These are phyloP conservation scores for Sphyrna mokarran DNA, from an alignment of 2,113 vertebrate species.

Conservation along the genomic window DNA sequence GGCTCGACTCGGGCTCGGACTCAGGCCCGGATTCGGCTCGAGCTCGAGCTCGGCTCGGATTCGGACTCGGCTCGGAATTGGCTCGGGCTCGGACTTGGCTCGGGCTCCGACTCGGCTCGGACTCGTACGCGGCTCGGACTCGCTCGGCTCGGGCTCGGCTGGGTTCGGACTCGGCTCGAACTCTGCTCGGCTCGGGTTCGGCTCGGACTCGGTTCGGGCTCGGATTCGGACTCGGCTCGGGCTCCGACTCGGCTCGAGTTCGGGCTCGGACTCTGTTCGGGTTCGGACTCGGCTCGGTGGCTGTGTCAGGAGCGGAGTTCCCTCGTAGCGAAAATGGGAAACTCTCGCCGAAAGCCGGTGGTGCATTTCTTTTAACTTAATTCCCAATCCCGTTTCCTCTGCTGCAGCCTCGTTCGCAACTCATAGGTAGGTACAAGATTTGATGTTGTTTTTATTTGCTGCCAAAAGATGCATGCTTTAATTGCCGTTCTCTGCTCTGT, in stretches of 20 bases:
- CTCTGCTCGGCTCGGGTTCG: too few species aligned
- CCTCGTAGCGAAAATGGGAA: not conserved
- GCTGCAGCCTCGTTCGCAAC: not conserved
- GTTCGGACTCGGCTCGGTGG: too few species aligned
- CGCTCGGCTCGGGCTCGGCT: too few species aligned
- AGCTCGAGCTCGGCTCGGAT: too few species aligned
- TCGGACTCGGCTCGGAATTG: not conserved
- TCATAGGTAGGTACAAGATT: not conserved
- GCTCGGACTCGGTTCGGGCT: too few species aligned
- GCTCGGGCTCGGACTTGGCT: too few species aligned
- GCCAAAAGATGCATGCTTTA: not conserved
- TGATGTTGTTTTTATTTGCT: not conserved
- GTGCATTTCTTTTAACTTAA: constrained; percentile 4
- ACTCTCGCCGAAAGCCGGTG: not conserved
- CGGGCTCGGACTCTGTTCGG: not conserved
- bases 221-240: too few species aligned
- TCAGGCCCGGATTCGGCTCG: not conserved
- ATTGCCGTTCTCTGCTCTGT: not conserved
- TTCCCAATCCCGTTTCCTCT: too few species aligned
- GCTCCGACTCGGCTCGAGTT: not conserved
- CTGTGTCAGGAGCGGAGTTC: not conserved
- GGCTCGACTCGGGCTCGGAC: too few species aligned
- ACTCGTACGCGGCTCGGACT: too few species aligned
- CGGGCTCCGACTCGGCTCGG: not conserved
- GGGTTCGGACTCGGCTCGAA: too few species aligned